phyloP scores from a whole-genome alignment of 2,888 invertebrate species.

The Cremastobaeus sp. region DNA sequence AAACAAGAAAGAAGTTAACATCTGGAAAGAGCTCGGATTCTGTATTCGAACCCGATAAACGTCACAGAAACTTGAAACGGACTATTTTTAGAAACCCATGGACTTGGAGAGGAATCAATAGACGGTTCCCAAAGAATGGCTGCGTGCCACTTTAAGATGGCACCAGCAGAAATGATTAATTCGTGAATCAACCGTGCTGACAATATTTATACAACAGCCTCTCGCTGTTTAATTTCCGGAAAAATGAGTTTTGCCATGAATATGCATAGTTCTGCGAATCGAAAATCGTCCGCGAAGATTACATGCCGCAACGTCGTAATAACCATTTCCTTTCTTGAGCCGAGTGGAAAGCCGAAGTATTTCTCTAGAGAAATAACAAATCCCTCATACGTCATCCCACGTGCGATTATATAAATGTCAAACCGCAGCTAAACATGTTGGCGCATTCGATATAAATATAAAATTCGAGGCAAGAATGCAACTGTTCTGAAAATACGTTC shows the following conservation, averaged over 20 bases:
- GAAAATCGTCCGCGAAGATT: too few relatives aligned
- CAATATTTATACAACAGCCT: neutral
- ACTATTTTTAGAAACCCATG: constrained; percentile 42
- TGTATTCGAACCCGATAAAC: constrained; percentile 37
- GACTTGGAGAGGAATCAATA: constrained; percentile 40
- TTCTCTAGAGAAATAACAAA: constrained; percentile 23
- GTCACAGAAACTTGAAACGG: neutral
- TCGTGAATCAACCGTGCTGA: neutral
- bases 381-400: neutral
- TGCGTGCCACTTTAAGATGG: neutral
- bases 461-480: constrained; percentile 13
- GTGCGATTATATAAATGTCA: constrained; percentile 18
- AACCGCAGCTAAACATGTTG: constrained; percentile 24
- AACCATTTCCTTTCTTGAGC: constrained; percentile 1
- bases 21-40: constrained; percentile 6
- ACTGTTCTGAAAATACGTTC: constrained; percentile 18
- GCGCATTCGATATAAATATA: constrained; percentile 31
- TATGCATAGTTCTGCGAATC: too few relatives aligned
- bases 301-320: neutral
- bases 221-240: neutral
- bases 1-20: constrained; percentile 15
- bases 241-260: too few relatives aligned
- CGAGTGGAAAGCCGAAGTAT: neutral
- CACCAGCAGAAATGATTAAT: neutral
- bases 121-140: neutral